These are phyloP conservation scores for Buceros bicornis DNA, from an alignment of 2,797 vertebrate species.

Conservation along the genomic window DNA sequence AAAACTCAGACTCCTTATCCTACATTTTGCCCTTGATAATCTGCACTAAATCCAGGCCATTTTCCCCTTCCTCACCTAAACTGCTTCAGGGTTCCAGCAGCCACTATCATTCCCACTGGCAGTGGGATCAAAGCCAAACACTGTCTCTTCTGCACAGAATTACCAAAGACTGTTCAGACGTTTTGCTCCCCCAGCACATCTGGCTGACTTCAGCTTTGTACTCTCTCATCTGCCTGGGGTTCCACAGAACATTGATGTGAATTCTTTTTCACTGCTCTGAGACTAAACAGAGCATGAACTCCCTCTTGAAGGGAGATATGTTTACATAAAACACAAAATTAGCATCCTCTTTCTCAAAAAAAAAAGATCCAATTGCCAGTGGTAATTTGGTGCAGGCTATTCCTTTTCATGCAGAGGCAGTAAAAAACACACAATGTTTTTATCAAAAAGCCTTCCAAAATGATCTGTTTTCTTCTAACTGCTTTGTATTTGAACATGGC, in stretches of 20 bases:
- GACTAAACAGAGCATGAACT: neutral
- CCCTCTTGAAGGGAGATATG: neutral
- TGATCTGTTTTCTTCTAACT: neutral
- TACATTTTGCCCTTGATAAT: neutral
- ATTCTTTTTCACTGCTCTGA: neutral
- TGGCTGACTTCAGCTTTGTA: neutral
- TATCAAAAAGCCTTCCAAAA: neutral
- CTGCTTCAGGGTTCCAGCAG: rapidly evolving
- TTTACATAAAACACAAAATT: neutral
- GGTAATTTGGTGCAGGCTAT: neutral
- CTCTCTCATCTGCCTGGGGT: neutral
- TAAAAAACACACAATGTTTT: neutral
- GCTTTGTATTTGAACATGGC: neutral
- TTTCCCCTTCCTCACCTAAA: neutral
- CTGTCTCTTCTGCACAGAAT: neutral
- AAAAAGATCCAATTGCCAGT: neutral
- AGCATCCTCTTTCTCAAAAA: neutral
- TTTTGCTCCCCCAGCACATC: neutral
- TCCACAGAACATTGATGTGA: neutral
- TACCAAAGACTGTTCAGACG: neutral
- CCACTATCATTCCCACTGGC: neutral
- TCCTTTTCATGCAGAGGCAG: neutral
- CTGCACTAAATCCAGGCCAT: neutral
- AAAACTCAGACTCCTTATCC: neutral
- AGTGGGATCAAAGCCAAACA: neutral